Percentiles rank a stretch among this genome's conserved stretches.
Evolutionary conservation across 2,888 invertebrate genomes (phyloP).

Genomic region (Zeuzera pyrina): DNA sequence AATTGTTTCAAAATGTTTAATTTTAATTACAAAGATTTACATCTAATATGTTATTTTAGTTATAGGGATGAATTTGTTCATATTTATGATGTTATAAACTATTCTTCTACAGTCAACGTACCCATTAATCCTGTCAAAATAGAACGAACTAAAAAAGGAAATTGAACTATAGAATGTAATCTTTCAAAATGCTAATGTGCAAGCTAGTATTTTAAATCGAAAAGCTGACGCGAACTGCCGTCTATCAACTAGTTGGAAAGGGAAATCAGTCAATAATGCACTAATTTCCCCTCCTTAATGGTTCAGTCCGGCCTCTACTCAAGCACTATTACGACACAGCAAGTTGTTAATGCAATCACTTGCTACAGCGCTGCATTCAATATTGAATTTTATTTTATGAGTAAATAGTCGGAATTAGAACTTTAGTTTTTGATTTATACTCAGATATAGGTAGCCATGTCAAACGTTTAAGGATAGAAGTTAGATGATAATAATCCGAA

Average conservation of each 20-base stretch:
- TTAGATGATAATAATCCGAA: no score
- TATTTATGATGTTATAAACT: no score
- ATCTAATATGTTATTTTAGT: background rate
- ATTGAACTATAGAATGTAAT: slow-evolving; percentile 22
- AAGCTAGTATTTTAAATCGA: slow-evolving; percentile 46
- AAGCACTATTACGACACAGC: slow-evolving; percentile 51
- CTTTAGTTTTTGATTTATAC: no score
- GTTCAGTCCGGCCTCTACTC: slow-evolving; percentile 45
- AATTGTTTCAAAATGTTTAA: no score
- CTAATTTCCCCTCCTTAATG: slow-evolving; percentile 71
- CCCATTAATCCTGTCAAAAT: no score
- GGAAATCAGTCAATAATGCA: slow-evolving; percentile 73
- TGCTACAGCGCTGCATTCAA: slow-evolving; percentile 1
- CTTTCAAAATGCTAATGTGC: slow-evolving; percentile 37
- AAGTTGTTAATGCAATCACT: slow-evolving; percentile 39
- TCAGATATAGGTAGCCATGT: no score
- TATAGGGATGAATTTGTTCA: background rate
- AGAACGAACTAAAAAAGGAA: no score
- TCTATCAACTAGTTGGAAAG: slow-evolving; percentile 63
- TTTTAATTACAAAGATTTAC: background rate
- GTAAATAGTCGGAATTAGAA: no score
- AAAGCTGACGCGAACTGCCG: slow-evolving; percentile 39
- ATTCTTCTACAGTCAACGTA: no score
- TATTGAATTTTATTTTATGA: background rate
- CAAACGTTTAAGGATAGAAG: no score